phyloP scores from a whole-genome alignment of 2,888 invertebrate species.

The Trachelus troglodyta region DNA sequence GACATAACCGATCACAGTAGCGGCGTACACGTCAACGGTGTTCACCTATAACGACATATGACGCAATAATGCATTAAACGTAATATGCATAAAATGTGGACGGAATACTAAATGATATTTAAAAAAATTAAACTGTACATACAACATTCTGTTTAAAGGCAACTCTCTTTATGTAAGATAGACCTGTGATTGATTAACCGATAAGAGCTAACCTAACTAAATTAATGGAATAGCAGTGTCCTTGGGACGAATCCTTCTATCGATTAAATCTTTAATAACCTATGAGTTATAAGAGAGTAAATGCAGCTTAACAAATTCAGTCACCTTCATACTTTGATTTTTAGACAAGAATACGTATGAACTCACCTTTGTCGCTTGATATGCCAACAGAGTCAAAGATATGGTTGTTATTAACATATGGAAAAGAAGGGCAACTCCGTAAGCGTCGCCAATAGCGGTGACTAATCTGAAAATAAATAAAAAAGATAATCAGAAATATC shows the following conservation, averaged over 20 bases:
- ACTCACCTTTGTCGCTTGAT: conserved; percentile 85
- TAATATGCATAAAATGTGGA: background rate
- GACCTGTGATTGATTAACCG: too few relatives aligned
- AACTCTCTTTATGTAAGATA: background rate
- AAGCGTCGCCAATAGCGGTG: conserved; percentile 84
- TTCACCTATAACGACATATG: conserved; percentile 70
- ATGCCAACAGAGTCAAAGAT: conserved; percentile 83
- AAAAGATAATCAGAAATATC: background rate
- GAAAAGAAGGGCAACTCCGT: conserved; percentile 83
- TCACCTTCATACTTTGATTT: background rate
- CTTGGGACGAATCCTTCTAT: background rate
- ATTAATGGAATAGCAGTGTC: background rate
- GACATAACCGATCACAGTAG: conserved; percentile 83
- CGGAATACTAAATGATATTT: background rate
- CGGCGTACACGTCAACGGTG: conserved; percentile 81
- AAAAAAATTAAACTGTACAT: background rate
- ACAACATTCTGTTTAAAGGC: background rate
- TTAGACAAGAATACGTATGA: background rate
- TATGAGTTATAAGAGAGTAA: background rate
- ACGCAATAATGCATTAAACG: background rate
- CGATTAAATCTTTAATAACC: background rate
- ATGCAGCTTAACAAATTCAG: background rate
- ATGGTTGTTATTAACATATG: conserved; percentile 90
- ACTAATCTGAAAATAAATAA: conserved; percentile 73
- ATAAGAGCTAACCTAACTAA: background rate